These are phyloP conservation scores for Hypena proboscidalis DNA, from an alignment of 2,888 invertebrate genomes.

Conservation along the genomic window DNA sequence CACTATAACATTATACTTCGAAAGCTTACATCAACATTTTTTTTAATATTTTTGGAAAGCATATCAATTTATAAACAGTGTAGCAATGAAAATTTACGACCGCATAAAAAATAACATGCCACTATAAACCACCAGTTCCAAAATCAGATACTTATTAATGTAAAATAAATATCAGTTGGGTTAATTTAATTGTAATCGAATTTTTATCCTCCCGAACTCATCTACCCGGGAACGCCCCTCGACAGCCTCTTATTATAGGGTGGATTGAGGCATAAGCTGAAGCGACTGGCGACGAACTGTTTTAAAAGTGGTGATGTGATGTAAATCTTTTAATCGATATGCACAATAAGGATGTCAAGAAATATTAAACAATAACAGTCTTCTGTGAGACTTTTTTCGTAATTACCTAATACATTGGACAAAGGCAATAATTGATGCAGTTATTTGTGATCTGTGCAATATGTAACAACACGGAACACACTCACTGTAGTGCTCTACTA, in stretches of 20 bases:
- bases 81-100: conserved; percentile 25
- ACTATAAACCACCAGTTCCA: conserved; percentile 33
- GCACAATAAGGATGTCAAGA: no score
- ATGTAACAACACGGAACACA: no score
- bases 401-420: no score
- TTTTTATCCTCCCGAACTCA: conserved; percentile 79
- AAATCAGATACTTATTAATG: conserved; percentile 65
- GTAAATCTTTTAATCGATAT: no score
- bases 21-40: no score
- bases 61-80: conserved; percentile 10
- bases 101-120: conserved; percentile 29
- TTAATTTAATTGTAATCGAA: conserved; percentile 84
- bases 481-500: no score
- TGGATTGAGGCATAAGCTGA: conserved; percentile 38
- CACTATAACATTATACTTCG: no score
- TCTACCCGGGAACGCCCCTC: conserved; percentile 70
- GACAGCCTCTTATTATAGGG: conserved; percentile 59
- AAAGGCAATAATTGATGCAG: no score
- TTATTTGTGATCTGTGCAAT: no score
- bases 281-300: conserved; percentile 34
- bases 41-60: no score
- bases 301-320: neutral
- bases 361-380: neutral
- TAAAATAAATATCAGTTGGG: conserved; percentile 77
- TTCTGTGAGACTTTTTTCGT: no score